These are phyloP conservation scores for Beroe forskalii DNA, from an alignment of 37 sponge, comb jelly and placozoan genomes.

Conservation along the genomic window DNA sequence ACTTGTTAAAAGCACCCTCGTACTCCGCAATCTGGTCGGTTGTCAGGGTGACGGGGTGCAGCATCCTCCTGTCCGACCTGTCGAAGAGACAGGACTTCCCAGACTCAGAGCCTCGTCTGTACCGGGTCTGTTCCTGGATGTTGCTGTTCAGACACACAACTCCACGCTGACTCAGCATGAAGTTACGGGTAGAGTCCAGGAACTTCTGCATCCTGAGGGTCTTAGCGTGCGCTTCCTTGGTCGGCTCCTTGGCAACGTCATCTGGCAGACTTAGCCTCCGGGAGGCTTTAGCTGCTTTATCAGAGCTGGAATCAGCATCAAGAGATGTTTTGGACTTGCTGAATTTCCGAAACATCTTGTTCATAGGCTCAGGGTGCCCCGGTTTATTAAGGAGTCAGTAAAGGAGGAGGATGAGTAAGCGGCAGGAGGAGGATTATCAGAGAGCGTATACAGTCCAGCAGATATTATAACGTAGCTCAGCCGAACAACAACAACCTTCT, in stretches of 20 bases:
- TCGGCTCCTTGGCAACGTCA: not conserved
- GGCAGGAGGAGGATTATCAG: too few species aligned
- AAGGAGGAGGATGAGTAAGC: too few species aligned
- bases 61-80: slow-evolving; percentile 5
- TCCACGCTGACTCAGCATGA: slow-evolving; percentile 25
- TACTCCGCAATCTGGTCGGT: slow-evolving; percentile 53
- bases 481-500: too few species aligned
- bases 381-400: too few species aligned
- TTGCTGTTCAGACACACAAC: not conserved
- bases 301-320: not conserved
- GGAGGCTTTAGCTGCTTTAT: not conserved
- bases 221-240: not conserved
- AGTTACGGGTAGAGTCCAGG: slow-evolving; percentile 48
- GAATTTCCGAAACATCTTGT: not conserved
- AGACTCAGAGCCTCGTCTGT: not conserved
- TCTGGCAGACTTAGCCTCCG: not conserved
- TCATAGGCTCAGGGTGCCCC: too few species aligned
- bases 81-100: slow-evolving; percentile 52
- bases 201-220: slow-evolving; percentile 38
- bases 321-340: not conserved
- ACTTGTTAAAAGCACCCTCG: slow-evolving; percentile 42
- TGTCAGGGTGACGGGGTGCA: slow-evolving; percentile 56
- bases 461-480: too few species aligned
- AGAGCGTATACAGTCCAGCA: too few species aligned
- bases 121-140: not conserved